Conservation (phyloP, 2,888 invertebrate genomes). For the Eupithecia subfuscata region DNA sequence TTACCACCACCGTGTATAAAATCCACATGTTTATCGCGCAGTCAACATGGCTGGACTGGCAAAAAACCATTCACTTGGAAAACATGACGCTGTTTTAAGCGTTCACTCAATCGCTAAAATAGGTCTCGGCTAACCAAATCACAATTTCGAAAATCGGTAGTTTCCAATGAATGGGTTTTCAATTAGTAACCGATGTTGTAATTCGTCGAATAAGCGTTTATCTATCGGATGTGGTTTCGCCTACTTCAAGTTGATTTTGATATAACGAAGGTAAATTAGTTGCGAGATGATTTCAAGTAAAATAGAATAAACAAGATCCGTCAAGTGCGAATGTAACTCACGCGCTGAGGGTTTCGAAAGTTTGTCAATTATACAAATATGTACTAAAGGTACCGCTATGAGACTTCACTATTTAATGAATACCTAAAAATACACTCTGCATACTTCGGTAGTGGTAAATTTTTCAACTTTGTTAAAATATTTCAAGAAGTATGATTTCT, state of each 20-base stretch:
- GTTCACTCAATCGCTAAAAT: slow-evolving; percentile 25
- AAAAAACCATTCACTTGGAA: slow-evolving; percentile 24
- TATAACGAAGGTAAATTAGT: background rate
- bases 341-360: no score
- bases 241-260: background rate
- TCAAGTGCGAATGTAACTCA: no score
- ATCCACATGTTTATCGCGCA: slow-evolving; percentile 27
- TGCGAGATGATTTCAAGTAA: background rate
- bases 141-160: slow-evolving; percentile 12
- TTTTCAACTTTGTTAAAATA: no score
- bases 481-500: no score
- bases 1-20: slow-evolving; percentile 14
- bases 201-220: slow-evolving; percentile 5
- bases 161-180: slow-evolving; percentile 10
- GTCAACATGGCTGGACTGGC: slow-evolving; percentile 26
- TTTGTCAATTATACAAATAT: no score
- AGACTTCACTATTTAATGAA: no score
- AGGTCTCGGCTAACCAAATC: slow-evolving; percentile 10
- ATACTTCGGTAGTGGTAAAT: no score
- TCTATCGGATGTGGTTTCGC: slow-evolving; percentile 1
- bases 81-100: slow-evolving; percentile 26
- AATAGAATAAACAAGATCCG: no score
- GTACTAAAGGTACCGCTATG: no score
- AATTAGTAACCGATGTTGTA: slow-evolving; percentile 7
- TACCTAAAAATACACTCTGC: no score